phyloP scores from a whole-genome alignment of 2,113 vertebrate genomes.

The Gymnobelideus leadbeateri region DNA sequence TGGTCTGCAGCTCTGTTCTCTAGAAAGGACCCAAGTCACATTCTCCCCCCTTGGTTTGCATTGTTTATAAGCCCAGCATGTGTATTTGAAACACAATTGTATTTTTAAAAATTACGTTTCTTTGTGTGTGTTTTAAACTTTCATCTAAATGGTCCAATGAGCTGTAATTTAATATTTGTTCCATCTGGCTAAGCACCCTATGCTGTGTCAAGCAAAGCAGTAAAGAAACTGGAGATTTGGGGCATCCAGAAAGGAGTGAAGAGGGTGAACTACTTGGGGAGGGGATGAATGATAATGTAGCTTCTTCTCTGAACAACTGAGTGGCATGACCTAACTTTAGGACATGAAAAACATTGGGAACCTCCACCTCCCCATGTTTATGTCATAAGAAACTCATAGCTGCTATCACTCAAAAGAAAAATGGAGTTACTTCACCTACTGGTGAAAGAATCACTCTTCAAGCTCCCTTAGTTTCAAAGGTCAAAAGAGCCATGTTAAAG shows the following conservation, averaged over 20 bases:
- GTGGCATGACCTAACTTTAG: neutral
- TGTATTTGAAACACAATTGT: constrained; percentile 53
- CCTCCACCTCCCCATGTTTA: neutral
- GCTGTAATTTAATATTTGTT: neutral
- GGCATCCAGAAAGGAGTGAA: constrained; percentile 7
- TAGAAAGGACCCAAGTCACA: constrained; percentile 57
- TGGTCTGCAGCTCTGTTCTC: constrained; percentile 68
- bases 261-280: neutral
- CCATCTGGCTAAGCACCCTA: neutral
- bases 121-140: constrained; percentile 42
- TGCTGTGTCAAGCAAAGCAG: neutral
- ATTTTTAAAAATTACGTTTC: constrained; percentile 38
- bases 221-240: neutral
- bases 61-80: constrained; percentile 62
- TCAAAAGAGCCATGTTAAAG: neutral
- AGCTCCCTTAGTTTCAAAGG: neutral
- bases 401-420: neutral
- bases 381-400: neutral
- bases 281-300: neutral
- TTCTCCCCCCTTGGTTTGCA: constrained; percentile 30
- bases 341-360: neutral
- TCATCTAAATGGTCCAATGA: neutral
- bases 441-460: neutral
- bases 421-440: neutral
- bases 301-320: neutral